Conservation (phyloP, 2,888 invertebrate species). For the Habrosyne pyritoides region DNA sequence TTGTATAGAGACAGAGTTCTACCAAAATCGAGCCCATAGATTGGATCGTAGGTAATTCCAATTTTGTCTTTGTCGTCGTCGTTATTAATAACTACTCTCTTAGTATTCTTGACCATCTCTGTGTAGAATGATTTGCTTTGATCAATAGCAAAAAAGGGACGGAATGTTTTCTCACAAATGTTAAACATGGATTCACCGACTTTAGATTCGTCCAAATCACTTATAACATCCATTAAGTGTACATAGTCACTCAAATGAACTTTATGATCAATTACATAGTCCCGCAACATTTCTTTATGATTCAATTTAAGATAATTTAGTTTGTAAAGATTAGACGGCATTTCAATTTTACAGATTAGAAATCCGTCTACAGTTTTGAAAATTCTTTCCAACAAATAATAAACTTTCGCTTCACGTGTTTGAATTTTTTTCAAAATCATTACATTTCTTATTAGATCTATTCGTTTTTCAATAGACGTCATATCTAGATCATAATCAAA, state of each 20-base stretch:
- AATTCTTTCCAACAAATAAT: constrained; percentile 37
- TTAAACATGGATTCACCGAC: no score
- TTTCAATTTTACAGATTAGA: constrained; percentile 40
- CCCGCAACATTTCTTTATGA: constrained; percentile 36
- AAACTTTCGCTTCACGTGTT: constrained; percentile 30
- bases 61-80: constrained; percentile 25
- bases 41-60: constrained; percentile 21
- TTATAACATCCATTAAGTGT: constrained; percentile 30
- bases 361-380: constrained; percentile 44
- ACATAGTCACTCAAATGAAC: constrained; percentile 41
- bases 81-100: constrained; percentile 29
- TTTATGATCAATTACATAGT: constrained; percentile 26
- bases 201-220: constrained; percentile 12
- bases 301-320: constrained; percentile 43
- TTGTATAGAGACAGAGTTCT: constrained; percentile 23
- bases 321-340: constrained; percentile 35
- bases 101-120: constrained; percentile 26
- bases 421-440: constrained; percentile 41
- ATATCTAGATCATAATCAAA: constrained; percentile 42
- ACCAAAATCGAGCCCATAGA: constrained; percentile 31
- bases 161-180: constrained; percentile 38
- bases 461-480: constrained; percentile 34
- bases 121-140: constrained; percentile 40
- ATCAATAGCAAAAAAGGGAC: constrained; percentile 37
- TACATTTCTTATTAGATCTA: constrained; percentile 37